Conservation (phyloP, 2,888 invertebrate genomes). For the Subacronicta megacephala region DNA sequence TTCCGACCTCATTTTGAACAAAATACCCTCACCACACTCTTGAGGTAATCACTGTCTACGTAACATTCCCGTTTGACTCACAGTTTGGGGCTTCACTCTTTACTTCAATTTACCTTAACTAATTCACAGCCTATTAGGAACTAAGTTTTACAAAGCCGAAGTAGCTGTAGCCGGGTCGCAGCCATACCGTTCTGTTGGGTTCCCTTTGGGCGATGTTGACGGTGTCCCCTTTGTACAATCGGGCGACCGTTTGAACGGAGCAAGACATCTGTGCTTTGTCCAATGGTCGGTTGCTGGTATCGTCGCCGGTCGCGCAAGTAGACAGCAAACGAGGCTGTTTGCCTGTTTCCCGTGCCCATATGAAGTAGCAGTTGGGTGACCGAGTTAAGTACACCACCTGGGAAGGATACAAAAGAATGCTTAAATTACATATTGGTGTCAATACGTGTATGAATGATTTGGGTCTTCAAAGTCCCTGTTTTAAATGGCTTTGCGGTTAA, state of each 20-base stretch:
- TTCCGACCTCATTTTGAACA: slow-evolving; percentile 10
- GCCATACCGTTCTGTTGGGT: slow-evolving; percentile 77
- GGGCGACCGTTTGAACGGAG: slow-evolving; percentile 75
- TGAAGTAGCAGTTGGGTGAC: slow-evolving; percentile 78
- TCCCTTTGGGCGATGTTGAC: slow-evolving; percentile 80
- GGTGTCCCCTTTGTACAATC: slow-evolving; percentile 73
- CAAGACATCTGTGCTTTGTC: slow-evolving; percentile 80
- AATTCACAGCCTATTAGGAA: slow-evolving; percentile 81
- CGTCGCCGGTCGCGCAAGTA: slow-evolving; percentile 79
- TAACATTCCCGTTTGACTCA: slow-evolving; percentile 38
- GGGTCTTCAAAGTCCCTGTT: too few species aligned
- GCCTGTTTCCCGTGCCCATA: slow-evolving; percentile 71
- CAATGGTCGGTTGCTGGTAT: slow-evolving; percentile 67
- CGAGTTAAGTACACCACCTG: slow-evolving; percentile 82
- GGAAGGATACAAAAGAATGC: slow-evolving; percentile 32
- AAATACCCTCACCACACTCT: slow-evolving; percentile 20
- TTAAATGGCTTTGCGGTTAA: neutral
- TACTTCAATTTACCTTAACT: slow-evolving; percentile 37
- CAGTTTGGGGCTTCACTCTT: slow-evolving; percentile 35
- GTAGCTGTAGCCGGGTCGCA: slow-evolving; percentile 78
- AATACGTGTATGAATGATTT: too few species aligned
- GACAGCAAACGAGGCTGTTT: slow-evolving; percentile 67
- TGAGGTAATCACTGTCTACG: slow-evolving; percentile 27
- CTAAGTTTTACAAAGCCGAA: slow-evolving; percentile 83
- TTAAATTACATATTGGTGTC: neutral